Percentiles rank a stretch among this genome's conserved stretches.
These are phyloP conservation scores for Silurus asotus DNA, from an alignment of 2,113 vertebrate species.

Conservation along the genomic window DNA sequence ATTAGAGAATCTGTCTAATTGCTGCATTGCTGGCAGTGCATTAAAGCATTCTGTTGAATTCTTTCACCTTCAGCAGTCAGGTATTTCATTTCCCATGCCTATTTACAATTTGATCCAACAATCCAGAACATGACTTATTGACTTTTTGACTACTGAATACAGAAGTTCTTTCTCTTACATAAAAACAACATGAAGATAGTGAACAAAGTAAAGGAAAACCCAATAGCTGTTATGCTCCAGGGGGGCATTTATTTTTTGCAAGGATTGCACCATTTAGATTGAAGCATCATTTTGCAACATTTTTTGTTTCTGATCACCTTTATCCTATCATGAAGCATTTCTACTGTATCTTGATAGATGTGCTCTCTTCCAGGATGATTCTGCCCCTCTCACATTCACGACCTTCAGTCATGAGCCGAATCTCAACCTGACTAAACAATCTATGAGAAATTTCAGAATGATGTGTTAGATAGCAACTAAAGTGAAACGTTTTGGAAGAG, in stretches of 20 bases:
- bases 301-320: neutral
- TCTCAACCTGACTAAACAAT: neutral
- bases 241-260: neutral
- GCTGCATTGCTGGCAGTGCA: neutral
- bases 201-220: neutral
- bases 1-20: conserved; percentile 8
- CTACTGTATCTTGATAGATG: neutral
- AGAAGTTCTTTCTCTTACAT: neutral
- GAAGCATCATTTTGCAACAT: neutral
- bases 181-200: too few relatives aligned
- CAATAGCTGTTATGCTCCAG: neutral
- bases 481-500: neutral
- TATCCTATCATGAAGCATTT: neutral
- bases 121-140: neutral
- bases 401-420: neutral
- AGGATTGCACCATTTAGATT: neutral
- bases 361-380: neutral
- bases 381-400: neutral
- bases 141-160: neutral
- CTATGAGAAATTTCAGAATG: neutral
- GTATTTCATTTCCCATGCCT: neutral
- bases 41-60: neutral
- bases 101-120: neutral
- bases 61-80: neutral
- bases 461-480: neutral